Percentiles rank a stretch among this genome's conserved stretches.
Conservation (phyloP, 2,888 invertebrate species). For the Altica lythri region DNA sequence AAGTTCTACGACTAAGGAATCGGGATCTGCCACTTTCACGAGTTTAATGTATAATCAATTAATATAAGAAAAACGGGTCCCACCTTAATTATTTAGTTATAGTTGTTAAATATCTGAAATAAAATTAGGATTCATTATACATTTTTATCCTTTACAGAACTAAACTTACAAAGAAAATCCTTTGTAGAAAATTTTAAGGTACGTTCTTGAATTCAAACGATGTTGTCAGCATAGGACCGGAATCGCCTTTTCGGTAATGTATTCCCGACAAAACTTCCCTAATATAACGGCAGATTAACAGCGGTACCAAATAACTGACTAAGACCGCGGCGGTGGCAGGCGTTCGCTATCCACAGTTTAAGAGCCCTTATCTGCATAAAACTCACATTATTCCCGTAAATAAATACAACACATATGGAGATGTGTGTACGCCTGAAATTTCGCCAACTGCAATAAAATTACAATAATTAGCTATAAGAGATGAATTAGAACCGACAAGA, state of each 20-base stretch:
- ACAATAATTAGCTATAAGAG: constrained; percentile 17
- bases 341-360: constrained; percentile 23
- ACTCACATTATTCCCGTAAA: constrained; percentile 30
- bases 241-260: constrained; percentile 43
- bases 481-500: constrained; percentile 6
- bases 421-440: constrained; percentile 16
- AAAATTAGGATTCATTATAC: too few relatives aligned
- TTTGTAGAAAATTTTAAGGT: neutral
- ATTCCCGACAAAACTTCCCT: constrained; percentile 53
- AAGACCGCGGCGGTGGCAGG: constrained; percentile 24
- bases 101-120: too few relatives aligned
- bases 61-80: too few relatives aligned
- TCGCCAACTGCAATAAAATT: constrained; percentile 18
- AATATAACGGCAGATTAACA: constrained; percentile 55
- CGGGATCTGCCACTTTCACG: too few relatives aligned
- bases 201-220: neutral
- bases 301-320: constrained; percentile 46
- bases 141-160: neutral
- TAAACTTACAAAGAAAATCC: neutral
- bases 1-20: too few relatives aligned
- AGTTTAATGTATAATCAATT: too few relatives aligned
- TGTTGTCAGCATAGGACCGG: constrained; percentile 10
- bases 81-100: too few relatives aligned
- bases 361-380: constrained; percentile 33
- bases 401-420: constrained; percentile 28